Evolutionary conservation across 2,888 invertebrate genomes (phyloP).

Genomic region (Drosophila borealis): DNA sequence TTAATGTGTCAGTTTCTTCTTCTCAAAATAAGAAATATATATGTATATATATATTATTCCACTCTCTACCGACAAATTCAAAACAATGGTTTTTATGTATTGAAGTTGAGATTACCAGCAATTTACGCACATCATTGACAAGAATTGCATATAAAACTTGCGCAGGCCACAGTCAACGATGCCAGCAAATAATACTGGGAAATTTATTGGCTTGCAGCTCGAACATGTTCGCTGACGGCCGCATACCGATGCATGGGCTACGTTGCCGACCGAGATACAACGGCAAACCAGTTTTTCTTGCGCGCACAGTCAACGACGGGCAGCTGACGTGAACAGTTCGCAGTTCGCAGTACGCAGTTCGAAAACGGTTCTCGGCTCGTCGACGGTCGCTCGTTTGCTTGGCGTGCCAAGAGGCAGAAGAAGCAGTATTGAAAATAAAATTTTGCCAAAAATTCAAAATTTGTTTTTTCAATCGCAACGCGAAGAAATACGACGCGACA

Average conservation of each 20-base stretch:
- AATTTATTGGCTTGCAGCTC: slow-evolving; percentile 31
- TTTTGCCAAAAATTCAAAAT: slow-evolving; percentile 65
- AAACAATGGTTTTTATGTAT: background rate
- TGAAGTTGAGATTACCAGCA: background rate
- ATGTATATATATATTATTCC: too few relatives aligned
- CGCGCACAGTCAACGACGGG: slow-evolving; percentile 65
- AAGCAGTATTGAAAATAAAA: slow-evolving; percentile 66
- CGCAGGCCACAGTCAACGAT: slow-evolving; percentile 33
- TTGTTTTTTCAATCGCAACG: slow-evolving; percentile 68
- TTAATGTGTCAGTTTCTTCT: too few relatives aligned
- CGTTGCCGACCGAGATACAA: slow-evolving; percentile 4
- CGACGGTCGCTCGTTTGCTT: slow-evolving; percentile 71
- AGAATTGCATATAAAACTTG: background rate
- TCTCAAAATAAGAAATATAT: too few relatives aligned
- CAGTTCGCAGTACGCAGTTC: slow-evolving; percentile 39
- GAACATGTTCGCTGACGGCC: slow-evolving; percentile 52
- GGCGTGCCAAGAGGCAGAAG: slow-evolving; percentile 43
- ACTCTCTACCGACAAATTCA: background rate
- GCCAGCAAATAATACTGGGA: slow-evolving; percentile 58
- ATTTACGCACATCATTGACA: background rate
- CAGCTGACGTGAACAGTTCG: slow-evolving; percentile 64
- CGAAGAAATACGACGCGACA: slow-evolving; percentile 71
- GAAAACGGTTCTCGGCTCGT: slow-evolving; percentile 35
- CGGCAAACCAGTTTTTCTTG: slow-evolving; percentile 65
- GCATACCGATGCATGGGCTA: slow-evolving; percentile 55